These are phyloP conservation scores for Pseudococcus jackbeardsleyi DNA, from an alignment of 2,888 invertebrate genomes.

Conservation along the genomic window DNA sequence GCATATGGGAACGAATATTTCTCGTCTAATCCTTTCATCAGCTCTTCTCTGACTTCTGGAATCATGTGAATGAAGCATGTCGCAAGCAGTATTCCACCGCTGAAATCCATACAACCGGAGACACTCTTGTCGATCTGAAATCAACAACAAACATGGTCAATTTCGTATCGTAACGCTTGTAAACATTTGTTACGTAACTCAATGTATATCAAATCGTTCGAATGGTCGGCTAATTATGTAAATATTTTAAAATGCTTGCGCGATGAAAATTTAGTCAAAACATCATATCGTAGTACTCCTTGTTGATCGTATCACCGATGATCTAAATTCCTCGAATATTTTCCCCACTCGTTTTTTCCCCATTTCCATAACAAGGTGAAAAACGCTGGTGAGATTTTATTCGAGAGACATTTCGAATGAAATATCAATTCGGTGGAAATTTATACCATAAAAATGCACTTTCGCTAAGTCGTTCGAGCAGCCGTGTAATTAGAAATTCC, in stretches of 20 bases:
- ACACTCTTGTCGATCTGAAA: conserved; percentile 66
- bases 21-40: conserved; percentile 68
- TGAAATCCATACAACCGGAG: conserved; percentile 70
- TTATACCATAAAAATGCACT: neutral
- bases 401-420: conserved; percentile 8
- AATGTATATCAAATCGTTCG: neutral
- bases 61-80: conserved; percentile 75
- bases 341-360: neutral
- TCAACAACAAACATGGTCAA: neutral
- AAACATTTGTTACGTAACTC: neutral
- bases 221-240: neutral
- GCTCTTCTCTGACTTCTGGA: conserved; percentile 72
- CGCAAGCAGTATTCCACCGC: conserved; percentile 74
- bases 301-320: neutral
- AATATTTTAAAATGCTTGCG: neutral
- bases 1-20: conserved; percentile 70
- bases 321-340: neutral
- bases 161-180: neutral
- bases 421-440: neutral
- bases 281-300: neutral
- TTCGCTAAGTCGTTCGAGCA: neutral
- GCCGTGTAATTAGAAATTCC: conserved; percentile 2
- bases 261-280: conserved; percentile 1
- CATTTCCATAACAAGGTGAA: neutral
- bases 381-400: conserved; percentile 17